These are phyloP conservation scores for Tetropium fuscum DNA, from an alignment of 2,888 invertebrate genomes.

Conservation along the genomic window DNA sequence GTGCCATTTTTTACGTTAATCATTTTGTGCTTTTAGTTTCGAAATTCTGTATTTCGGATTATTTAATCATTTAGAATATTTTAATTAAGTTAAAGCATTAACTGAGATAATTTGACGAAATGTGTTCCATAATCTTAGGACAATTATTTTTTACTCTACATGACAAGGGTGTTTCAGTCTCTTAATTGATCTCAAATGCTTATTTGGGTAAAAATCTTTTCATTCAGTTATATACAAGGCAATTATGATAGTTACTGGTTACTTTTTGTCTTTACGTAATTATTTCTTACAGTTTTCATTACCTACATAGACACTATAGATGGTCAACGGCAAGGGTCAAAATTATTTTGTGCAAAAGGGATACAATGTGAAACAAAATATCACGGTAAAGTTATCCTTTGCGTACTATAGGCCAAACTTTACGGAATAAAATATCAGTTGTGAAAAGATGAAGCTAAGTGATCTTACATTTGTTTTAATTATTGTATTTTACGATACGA, in stretches of 20 bases:
- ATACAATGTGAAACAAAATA: no score
- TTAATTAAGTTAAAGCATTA: constrained; percentile 19
- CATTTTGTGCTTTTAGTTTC: constrained; percentile 10
- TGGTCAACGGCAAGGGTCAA: no score
- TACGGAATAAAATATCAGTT: background rate
- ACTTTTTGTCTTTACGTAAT: no score
- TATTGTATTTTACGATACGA: no score
- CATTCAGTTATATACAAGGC: background rate
- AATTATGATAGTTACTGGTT: constrained; percentile 6
- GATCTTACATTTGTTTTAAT: no score
- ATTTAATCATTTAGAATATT: constrained; percentile 10
- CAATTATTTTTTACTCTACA: constrained; percentile 22
- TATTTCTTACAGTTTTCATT: no score
- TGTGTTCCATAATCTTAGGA: constrained; percentile 27
- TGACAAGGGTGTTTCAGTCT: constrained; percentile 24
- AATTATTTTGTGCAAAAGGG: no score
- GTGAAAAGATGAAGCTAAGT: no score
- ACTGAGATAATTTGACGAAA: constrained; percentile 28
- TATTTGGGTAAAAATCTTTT: constrained; percentile 27
- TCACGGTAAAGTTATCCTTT: no score
- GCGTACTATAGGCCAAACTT: background rate
- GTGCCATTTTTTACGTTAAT: constrained; percentile 22
- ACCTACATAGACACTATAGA: no score
- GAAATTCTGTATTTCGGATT: constrained; percentile 20
- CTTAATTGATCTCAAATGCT: constrained; percentile 27